phyloP scores from a whole-genome alignment of 2,797 vertebrate genomes.

The Enteromius treurensis region DNA sequence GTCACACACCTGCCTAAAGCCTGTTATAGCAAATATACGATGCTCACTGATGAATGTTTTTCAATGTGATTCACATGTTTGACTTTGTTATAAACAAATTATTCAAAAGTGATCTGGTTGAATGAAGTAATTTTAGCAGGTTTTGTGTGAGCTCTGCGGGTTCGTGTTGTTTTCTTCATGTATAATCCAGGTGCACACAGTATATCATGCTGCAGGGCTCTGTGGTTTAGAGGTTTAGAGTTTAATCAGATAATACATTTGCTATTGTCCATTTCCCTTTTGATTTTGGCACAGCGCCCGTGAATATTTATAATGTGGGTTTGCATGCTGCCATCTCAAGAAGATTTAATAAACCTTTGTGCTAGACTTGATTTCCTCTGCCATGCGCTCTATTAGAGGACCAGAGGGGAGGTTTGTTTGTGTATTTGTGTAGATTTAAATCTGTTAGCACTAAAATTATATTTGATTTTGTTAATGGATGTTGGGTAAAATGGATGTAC shows the following conservation, averaged over 20 bases:
- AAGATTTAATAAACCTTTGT: constrained; percentile 57
- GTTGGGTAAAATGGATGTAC: constrained; percentile 21
- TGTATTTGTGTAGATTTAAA: constrained; percentile 34
- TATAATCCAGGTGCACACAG: constrained; percentile 44
- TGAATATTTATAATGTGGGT: constrained; percentile 31
- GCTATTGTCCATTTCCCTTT: constrained; percentile 55
- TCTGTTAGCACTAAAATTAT: constrained; percentile 25
- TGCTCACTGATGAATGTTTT: constrained; percentile 20
- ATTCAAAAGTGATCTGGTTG: constrained; percentile 19
- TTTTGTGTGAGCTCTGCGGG: not conserved
- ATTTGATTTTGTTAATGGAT: constrained; percentile 42
- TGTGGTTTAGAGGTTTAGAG: constrained; percentile 38
- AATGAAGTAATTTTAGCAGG: constrained; percentile 25
- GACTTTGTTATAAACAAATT: constrained; percentile 16
- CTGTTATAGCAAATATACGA: constrained; percentile 8
- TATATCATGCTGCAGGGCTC: constrained; percentile 47
- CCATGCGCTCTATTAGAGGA: constrained; percentile 24
- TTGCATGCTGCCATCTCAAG: constrained; percentile 32
- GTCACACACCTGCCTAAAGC: not conserved
- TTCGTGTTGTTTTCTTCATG: constrained; percentile 27
- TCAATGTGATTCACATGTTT: constrained; percentile 2
- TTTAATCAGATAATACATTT: constrained; percentile 60
- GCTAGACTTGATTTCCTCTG: constrained; percentile 53
- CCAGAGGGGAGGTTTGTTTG: constrained; percentile 12
- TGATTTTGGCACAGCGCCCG: constrained; percentile 31